Conservation (phyloP, 2,888 invertebrate genomes). For the Aplocera efformata region DNA sequence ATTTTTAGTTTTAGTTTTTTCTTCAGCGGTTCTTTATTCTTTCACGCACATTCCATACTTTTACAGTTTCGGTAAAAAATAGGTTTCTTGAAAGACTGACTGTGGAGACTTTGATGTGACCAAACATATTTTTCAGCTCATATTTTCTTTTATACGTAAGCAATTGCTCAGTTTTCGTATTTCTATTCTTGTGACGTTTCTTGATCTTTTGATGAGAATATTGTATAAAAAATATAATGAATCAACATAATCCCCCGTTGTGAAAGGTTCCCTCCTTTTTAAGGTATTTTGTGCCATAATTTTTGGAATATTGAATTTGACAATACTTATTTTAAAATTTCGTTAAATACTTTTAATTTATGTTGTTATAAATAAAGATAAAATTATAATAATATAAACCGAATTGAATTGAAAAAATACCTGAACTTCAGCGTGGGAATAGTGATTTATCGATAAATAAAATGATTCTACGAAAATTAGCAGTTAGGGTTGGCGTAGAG, state of each 20-base stretch:
- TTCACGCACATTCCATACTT: slow-evolving; percentile 70
- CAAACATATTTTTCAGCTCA: slow-evolving; percentile 59
- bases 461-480: too few relatives aligned
- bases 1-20: slow-evolving; percentile 44
- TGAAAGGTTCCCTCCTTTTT: slow-evolving; percentile 77
- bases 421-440: too few relatives aligned
- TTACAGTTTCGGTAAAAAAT: slow-evolving; percentile 61
- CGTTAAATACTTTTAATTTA: too few relatives aligned
- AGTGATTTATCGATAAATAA: too few relatives aligned
- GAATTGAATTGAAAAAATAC: too few relatives aligned
- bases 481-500: too few relatives aligned
- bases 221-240: slow-evolving; percentile 38
- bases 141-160: slow-evolving; percentile 61
- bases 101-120: slow-evolving; percentile 64
- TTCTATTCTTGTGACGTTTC: slow-evolving; percentile 46
- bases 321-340: slow-evolving; percentile 62
- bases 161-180: slow-evolving; percentile 64
- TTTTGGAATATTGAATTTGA: slow-evolving; percentile 62
- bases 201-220: slow-evolving; percentile 41
- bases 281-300: slow-evolving; percentile 76
- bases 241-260: slow-evolving; percentile 63
- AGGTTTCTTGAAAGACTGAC: slow-evolving; percentile 75
- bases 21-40: slow-evolving; percentile 43
- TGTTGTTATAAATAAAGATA: too few relatives aligned
- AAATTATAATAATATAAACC: too few relatives aligned